Conservation (phyloP, 2,888 invertebrate species). For the Acrobasis repandana region DNA sequence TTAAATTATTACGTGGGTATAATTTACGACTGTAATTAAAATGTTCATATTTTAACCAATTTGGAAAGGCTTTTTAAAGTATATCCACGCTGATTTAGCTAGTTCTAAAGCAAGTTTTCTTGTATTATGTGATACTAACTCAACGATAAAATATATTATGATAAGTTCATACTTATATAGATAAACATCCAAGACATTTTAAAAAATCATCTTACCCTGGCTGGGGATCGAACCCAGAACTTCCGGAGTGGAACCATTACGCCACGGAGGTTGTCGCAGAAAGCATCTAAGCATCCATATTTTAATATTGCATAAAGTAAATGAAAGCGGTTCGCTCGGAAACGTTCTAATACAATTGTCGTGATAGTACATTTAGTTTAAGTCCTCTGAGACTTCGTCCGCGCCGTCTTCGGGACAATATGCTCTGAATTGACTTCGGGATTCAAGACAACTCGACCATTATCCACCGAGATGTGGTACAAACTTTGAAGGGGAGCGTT, state of each 20-base stretch:
- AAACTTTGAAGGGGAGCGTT: slow-evolving; percentile 26
- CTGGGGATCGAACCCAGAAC: too few species aligned
- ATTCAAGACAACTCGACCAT: slow-evolving; percentile 71
- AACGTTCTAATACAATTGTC: slow-evolving; percentile 45
- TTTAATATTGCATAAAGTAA: slow-evolving; percentile 24
- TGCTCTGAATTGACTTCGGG: slow-evolving; percentile 71
- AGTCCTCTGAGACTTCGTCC: slow-evolving; percentile 39
- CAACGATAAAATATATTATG: too few species aligned
- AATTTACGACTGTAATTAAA: too few species aligned
- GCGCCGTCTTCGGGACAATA: slow-evolving; percentile 57
- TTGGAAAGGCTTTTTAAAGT: neutral
- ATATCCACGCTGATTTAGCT: too few species aligned
- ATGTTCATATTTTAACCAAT: neutral
- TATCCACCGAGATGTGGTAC: slow-evolving; percentile 43
- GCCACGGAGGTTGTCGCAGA: too few species aligned
- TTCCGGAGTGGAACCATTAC: too few species aligned
- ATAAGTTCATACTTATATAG: too few species aligned
- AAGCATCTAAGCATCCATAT: neutral
- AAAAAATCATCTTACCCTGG: too few species aligned
- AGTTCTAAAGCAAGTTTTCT: too few species aligned
- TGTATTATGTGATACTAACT: too few species aligned
- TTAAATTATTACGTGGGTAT: too few species aligned
- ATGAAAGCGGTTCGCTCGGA: slow-evolving; percentile 26
- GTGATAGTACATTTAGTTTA: slow-evolving; percentile 47
- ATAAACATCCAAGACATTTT: too few species aligned